Evolutionary conservation across 2,888 invertebrate species (phyloP), one percentile per base, ranked within the genome.

Genomic region (Tetragnatha montana): DNA sequence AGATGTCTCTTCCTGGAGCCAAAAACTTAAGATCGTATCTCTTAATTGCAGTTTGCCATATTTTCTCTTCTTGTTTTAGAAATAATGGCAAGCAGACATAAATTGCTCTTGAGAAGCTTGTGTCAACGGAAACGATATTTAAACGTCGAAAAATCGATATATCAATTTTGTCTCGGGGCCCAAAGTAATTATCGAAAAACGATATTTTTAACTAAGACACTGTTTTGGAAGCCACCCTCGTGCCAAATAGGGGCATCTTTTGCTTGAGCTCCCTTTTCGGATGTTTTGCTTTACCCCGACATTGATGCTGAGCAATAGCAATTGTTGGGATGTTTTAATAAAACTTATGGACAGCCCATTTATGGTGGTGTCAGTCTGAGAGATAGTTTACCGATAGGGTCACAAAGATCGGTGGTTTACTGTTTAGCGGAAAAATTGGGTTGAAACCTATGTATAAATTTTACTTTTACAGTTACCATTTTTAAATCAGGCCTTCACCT

Each of bases 121-220:
- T 69, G 71, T 78, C 47, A 35, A 69, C 81, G 22, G 73, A 78
- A 78, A 82, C 70, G 82, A 87, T 82, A 82, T 87, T 87, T 78
- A 87, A 82, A 76, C 76, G 79, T 75, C 60, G 70, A 69, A 76
- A 89, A 89, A 89, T 89, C 89, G 50, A 89, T 89, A 70, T 51
- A 80, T 85, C 78, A 83, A 35, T 83, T 89, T 85, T 85, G 80
- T 84, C 80, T 79, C 68, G n/a, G 14, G 49, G 81, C 74, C 84
- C 47, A 84, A 89, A 89, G 89, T 89, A 89, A 89, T 89, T 89
- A 89, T 85, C 80, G 89, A 79, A 89, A 85, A 85, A 74, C 89
- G 81, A 89, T 89, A 89, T 84, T 73, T 80, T 73, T 86, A 19
- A 60, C 82, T 68, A 82, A 60, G 60, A 60, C 60, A 60, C 60